A percentile compares a stretch with the other conserved stretches of the same genome.
Conservation (phyloP, 2,888 invertebrate species). For the Tenthredo mesomela region DNA sequence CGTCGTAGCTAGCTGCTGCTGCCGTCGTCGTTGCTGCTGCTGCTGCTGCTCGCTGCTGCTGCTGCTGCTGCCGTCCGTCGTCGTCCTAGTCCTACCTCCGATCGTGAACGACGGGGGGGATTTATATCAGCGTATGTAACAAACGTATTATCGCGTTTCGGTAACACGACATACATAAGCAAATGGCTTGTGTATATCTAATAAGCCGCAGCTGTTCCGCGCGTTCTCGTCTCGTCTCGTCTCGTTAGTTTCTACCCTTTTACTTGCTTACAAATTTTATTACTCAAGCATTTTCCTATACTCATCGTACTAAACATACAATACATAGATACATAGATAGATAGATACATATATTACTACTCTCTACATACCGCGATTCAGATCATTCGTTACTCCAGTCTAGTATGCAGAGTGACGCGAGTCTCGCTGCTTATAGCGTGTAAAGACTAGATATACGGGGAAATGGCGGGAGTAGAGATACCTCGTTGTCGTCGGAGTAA, state of each 20-base stretch:
- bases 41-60: no score
- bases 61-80: constrained; percentile 22
- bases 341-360: not conserved
- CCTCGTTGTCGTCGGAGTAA: not conserved
- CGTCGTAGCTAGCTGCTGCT: constrained; percentile 13
- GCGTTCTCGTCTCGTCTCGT: not conserved
- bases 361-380: not conserved
- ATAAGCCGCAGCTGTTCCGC: constrained; percentile 34
- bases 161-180: constrained; percentile 16
- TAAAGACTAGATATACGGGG: constrained; percentile 2
- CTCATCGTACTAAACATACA: not conserved
- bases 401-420: constrained; percentile 19
- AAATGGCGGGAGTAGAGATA: constrained; percentile 32
- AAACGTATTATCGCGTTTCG: constrained; percentile 38
- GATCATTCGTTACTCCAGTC: not conserved
- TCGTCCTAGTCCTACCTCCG: constrained; percentile 35
- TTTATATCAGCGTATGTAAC: constrained; percentile 44
- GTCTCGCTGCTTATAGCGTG: not conserved
- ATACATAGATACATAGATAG: not conserved
- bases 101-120: constrained; percentile 41
- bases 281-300: not conserved
- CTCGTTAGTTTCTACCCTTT: not conserved
- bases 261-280: not conserved
- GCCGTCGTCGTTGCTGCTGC: not conserved
- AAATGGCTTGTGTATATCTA: constrained; percentile 4